phyloP scores from a whole-genome alignment of 2,113 vertebrate genomes.

The Cyanoderma ruficeps region DNA sequence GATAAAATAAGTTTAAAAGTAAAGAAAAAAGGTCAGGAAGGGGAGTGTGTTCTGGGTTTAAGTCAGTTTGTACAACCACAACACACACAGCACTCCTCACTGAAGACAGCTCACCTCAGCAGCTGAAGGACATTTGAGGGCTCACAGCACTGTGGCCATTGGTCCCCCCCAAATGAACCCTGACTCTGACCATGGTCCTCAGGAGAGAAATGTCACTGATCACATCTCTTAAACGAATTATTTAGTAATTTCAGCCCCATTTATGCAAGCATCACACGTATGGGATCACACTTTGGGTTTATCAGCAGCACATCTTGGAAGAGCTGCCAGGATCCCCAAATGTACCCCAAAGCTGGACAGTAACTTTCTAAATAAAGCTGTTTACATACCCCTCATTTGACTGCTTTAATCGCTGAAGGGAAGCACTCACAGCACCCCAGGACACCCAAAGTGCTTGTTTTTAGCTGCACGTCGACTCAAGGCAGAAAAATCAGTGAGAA shows the following conservation, averaged over 20 bases:
- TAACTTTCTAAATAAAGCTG: not conserved
- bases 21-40: not conserved
- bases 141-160: accelerated
- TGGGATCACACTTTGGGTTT: accelerated
- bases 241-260: not conserved
- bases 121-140: not conserved
- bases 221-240: not conserved
- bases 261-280: accelerated
- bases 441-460: accelerated
- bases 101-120: accelerated
- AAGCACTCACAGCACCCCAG: accelerated
- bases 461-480: not conserved
- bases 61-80: not conserved
- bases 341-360: accelerated
- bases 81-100: not conserved
- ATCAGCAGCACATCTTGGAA: not conserved
- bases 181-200: accelerated
- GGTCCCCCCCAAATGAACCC: not conserved
- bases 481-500: not conserved
- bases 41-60: not conserved
- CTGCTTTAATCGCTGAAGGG: not conserved
- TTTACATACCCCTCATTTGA: not conserved
- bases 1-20: not conserved
- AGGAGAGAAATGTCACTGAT: not conserved
- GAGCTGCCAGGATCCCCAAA: accelerated